Conservation (phyloP, 2,113 vertebrate genomes). For the Hippocampus abdominalis region DNA sequence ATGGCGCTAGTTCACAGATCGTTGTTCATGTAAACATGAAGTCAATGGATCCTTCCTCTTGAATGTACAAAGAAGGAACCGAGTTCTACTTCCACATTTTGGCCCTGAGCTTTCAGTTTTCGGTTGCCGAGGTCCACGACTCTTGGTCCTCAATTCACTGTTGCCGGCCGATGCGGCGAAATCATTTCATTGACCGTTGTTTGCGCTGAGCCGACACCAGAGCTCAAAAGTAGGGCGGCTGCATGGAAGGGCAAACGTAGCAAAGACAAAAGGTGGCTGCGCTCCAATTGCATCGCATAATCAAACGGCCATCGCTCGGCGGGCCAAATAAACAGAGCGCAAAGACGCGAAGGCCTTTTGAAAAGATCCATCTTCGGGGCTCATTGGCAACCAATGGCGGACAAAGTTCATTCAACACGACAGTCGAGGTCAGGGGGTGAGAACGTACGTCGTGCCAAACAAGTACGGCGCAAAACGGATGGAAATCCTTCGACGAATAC, state of each 20-base stretch:
- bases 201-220: background rate
- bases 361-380: conserved; percentile 6
- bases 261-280: background rate
- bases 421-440: conserved; percentile 3
- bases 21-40: background rate
- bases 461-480: conserved; percentile 14
- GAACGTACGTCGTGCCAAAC: conserved; percentile 3
- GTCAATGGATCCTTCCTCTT: background rate
- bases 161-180: background rate
- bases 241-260: background rate
- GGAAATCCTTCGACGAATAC: conserved; percentile 3
- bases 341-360: background rate
- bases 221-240: background rate
- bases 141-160: background rate
- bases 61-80: background rate
- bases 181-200: background rate
- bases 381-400: background rate
- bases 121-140: background rate
- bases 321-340: background rate
- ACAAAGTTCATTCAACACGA: conserved; percentile 13
- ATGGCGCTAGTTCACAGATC: background rate
- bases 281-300: background rate
- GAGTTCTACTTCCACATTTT: background rate
- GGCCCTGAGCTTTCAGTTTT: background rate
- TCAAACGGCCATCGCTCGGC: conserved; percentile 1